These are phyloP conservation scores for Catocala nupta DNA, from an alignment of 2,888 invertebrate genomes.

Conservation along the genomic window DNA sequence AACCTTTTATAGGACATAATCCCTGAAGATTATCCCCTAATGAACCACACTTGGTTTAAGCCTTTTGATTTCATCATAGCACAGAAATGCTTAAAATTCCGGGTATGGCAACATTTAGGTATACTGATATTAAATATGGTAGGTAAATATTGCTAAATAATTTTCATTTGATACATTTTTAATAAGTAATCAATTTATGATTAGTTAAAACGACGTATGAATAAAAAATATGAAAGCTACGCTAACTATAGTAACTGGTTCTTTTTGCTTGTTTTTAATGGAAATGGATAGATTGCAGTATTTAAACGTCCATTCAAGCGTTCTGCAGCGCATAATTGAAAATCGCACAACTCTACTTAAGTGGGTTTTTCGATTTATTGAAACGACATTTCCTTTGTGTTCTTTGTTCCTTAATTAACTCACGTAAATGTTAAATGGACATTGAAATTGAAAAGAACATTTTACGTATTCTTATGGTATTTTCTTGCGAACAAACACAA, in stretches of 20 bases:
- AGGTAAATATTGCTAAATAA: no score
- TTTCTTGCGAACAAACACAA: no score
- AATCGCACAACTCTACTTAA: conserved; percentile 2
- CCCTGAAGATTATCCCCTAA: no score
- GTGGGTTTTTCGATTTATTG: conserved; percentile 2
- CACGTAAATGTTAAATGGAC: neutral
- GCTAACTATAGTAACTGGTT: neutral
- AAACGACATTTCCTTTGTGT: neutral
- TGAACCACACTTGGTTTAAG: no score
- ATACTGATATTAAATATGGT: no score
- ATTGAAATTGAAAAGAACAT: neutral
- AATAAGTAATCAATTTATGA: no score
- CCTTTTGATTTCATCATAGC: no score
- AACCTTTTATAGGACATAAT: no score
- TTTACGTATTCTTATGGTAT: neutral
- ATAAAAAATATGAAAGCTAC: neutral
- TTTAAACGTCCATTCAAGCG: neutral
- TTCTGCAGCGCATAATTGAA: neutral
- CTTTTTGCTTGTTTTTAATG: neutral
- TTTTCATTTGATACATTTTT: no score
- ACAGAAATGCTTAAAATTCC: no score
- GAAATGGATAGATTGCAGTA: neutral
- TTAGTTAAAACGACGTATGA: no score
- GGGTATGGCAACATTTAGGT: no score
- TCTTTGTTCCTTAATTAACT: conserved; percentile 3